Evolutionary conservation across 2,113 vertebrate species (phyloP).

Genomic region (Arenaria interpres): DNA sequence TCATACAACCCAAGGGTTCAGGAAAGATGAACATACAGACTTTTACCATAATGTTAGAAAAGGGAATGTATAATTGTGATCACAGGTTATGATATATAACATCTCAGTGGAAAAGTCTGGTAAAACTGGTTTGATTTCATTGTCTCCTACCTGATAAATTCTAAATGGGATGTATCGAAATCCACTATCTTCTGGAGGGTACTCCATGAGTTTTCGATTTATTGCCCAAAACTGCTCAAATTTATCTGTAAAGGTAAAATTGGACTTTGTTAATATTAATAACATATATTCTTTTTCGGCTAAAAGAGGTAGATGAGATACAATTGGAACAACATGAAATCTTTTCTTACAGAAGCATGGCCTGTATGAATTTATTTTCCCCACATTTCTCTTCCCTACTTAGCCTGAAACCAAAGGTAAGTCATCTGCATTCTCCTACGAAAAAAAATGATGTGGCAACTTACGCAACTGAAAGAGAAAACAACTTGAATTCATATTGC

Average conservation of each 20-base stretch:
- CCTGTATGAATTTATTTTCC: background rate
- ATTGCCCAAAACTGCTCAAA: slow-evolving; percentile 99
- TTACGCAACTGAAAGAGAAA: slow-evolving; percentile 21
- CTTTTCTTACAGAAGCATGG: background rate
- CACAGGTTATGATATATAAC: background rate
- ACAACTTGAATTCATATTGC: background rate
- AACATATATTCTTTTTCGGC: background rate
- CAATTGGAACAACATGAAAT: background rate
- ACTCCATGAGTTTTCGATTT: slow-evolving; percentile 99
- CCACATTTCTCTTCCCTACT: background rate
- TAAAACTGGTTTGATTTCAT: background rate
- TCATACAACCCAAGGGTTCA: background rate
- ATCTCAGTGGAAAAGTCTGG: background rate
- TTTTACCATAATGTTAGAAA: background rate
- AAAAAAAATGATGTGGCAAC: background rate
- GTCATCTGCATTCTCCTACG: background rate
- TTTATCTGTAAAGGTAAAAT: slow-evolving; percentile 86
- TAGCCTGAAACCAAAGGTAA: background rate
- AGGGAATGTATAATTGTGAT: background rate
- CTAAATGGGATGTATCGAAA: slow-evolving; percentile 98
- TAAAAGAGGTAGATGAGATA: background rate
- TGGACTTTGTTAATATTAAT: slow-evolving; percentile 23
- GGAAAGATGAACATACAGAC: background rate
- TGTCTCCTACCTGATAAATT: slow-evolving; percentile 91
- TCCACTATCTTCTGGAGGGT: slow-evolving; percentile 90